A percentile compares a stretch with the other conserved stretches of the same genome.
Conservation (phyloP, 2,888 invertebrate species). For the Sicus ferrugineus region DNA sequence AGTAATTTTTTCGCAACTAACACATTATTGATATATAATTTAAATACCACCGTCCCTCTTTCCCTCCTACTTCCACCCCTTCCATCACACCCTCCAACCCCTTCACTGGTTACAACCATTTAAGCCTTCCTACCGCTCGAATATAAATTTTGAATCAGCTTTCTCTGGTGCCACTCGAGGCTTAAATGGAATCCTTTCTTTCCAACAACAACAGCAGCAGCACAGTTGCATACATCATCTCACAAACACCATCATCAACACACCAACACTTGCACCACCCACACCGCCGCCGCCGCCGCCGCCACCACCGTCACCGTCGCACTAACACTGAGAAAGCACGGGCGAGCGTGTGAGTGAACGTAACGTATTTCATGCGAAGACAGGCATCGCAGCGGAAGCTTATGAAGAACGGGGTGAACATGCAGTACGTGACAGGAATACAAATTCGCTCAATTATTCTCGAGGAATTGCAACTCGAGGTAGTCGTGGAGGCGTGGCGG, state of each 20-base stretch:
- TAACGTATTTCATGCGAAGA: slow-evolving; percentile 7
- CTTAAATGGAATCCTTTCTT: slow-evolving; percentile 30
- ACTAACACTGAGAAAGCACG: background rate
- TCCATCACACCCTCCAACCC: background rate
- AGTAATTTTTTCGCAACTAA: too few species aligned
- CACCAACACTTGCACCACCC: background rate
- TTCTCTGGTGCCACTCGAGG: slow-evolving; percentile 19
- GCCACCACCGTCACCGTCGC: background rate
- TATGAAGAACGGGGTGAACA: slow-evolving; percentile 48
- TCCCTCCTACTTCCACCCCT: background rate
- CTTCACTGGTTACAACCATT: background rate
- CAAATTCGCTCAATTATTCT: slow-evolving; percentile 46
- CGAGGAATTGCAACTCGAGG: slow-evolving; percentile 23
- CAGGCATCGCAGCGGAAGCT: slow-evolving; percentile 1
- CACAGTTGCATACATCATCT: slow-evolving; percentile 16
- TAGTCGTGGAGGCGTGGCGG: background rate
- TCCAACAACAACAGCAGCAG: background rate
- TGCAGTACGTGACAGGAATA: slow-evolving; percentile 53
- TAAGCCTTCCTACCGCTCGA: background rate
- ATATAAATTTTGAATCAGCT: slow-evolving; percentile 27
- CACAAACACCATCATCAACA: background rate
- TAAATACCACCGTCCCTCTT: too few species aligned
- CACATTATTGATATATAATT: too few species aligned
- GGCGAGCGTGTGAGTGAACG: slow-evolving; percentile 3
- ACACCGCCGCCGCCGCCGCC: background rate